Conservation (phyloP, 2,113 vertebrate species). For the Thalassoma bifasciatum region DNA sequence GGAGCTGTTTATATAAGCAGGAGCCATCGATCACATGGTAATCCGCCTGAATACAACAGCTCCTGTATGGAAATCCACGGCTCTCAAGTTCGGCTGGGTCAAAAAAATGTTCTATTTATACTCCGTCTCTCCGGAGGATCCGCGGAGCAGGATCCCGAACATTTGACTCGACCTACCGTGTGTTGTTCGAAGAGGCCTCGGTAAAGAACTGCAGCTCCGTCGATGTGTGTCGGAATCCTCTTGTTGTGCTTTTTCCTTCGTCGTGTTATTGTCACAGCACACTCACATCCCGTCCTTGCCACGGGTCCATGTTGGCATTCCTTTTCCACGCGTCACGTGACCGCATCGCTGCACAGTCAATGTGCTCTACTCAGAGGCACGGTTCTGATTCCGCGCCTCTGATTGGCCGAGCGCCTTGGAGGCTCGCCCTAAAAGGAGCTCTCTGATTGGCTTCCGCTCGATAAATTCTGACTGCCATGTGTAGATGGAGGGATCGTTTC, state of each 20-base stretch:
- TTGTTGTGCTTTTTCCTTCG: constrained; percentile 22
- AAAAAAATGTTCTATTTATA: constrained; percentile 50
- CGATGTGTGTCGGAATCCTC: neutral
- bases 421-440: constrained; percentile 79
- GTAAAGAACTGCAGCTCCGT: neutral
- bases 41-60: constrained; percentile 4
- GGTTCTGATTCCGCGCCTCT: constrained; percentile 28
- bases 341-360: constrained; percentile 64
- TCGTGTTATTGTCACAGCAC: constrained; percentile 72
- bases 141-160: neutral
- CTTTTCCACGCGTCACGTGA: constrained; percentile 83
- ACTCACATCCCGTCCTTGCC: constrained; percentile 79
- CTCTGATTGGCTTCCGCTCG: constrained; percentile 74
- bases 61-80: constrained; percentile 46
- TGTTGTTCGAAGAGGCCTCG: neutral
- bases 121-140: constrained; percentile 1
- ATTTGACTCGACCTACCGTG: constrained; percentile 58
- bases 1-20: neutral
- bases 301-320: constrained; percentile 88
- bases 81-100: constrained; percentile 70
- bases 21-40: constrained; percentile 5
- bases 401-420: constrained; percentile 77
- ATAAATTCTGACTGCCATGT: constrained; percentile 71
- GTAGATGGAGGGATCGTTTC: constrained; percentile 39
- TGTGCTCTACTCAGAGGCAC: constrained; percentile 72